phyloP scores from a whole-genome alignment of 30 jellyfish, hydroid and myxozoan genomes.

The Aurelia aurita region DNA sequence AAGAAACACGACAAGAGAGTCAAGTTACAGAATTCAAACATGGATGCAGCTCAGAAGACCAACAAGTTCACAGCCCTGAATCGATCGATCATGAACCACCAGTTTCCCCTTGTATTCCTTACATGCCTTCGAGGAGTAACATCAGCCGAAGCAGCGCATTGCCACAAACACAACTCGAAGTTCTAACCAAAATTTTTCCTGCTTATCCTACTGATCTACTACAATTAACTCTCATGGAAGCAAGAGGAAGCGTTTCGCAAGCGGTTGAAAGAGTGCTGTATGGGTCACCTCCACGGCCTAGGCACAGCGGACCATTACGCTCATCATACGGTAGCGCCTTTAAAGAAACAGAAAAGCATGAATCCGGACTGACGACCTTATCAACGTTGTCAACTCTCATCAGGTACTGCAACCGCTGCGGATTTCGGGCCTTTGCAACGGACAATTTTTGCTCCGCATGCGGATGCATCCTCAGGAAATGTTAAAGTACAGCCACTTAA shows the following conservation, averaged over 20 bases:
- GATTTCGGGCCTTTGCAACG: constrained; percentile 73
- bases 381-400: constrained; percentile 64
- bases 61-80: constrained; percentile 18
- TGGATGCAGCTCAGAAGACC: background rate
- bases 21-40: background rate
- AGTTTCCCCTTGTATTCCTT: constrained; percentile 50
- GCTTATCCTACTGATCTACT: constrained; percentile 69
- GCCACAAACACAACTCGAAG: constrained; percentile 64
- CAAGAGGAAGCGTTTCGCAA: constrained; percentile 70
- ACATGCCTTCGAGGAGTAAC: constrained; percentile 32
- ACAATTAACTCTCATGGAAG: constrained; percentile 66
- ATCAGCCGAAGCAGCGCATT: constrained; percentile 15
- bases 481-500: constrained; percentile 2
- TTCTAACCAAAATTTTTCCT: constrained; percentile 55
- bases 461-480: constrained; percentile 60
- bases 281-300: constrained; percentile 30
- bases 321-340: constrained; percentile 40
- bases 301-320: constrained; percentile 40
- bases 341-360: constrained; percentile 61
- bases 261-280: constrained; percentile 63
- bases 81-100: constrained; percentile 23
- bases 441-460: constrained; percentile 84
- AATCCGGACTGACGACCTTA: constrained; percentile 51
- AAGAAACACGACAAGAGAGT: background rate
- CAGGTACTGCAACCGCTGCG: constrained; percentile 77